Evolutionary conservation across 2,113 vertebrate genomes (phyloP).

Genomic region (Atractosteus spatula): DNA sequence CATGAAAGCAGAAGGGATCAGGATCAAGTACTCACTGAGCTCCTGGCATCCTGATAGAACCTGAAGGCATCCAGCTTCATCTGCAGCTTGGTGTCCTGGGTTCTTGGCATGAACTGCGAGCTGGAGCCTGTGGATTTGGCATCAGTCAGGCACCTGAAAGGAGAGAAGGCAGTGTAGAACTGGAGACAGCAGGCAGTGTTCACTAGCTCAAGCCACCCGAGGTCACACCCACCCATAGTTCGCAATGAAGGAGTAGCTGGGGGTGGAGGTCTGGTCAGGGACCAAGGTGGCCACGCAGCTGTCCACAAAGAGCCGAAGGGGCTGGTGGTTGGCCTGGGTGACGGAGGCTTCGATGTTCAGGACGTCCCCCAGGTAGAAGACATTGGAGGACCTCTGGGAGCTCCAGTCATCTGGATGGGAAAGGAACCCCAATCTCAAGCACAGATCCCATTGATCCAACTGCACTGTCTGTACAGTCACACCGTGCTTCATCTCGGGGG

Average conservation of each 20-base stretch:
- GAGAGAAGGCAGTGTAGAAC: too few species aligned
- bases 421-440: background rate
- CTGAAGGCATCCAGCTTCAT: constrained; percentile 51
- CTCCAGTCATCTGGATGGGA: too few species aligned
- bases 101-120: constrained; percentile 24
- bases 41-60: constrained; percentile 45
- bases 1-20: too few species aligned
- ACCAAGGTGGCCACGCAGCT: constrained; percentile 44
- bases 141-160: too few species aligned
- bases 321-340: constrained; percentile 38
- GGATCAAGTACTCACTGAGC: constrained; percentile 37
- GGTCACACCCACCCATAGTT: constrained; percentile 50
- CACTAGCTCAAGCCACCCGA: background rate
- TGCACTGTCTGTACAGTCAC: too few species aligned
- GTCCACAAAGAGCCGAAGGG: constrained; percentile 54
- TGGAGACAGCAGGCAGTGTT: constrained; percentile 10
- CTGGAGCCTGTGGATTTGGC: too few species aligned
- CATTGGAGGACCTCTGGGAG: constrained; percentile 30
- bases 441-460: too few species aligned
- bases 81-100: constrained; percentile 11
- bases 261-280: constrained; percentile 31
- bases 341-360: constrained; percentile 52
- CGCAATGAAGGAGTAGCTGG: constrained; percentile 41
- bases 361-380: constrained; percentile 38
- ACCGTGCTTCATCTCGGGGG: background rate